phyloP scores from a whole-genome alignment of 2,797 vertebrate species.

The Notamacropus eugenii region DNA sequence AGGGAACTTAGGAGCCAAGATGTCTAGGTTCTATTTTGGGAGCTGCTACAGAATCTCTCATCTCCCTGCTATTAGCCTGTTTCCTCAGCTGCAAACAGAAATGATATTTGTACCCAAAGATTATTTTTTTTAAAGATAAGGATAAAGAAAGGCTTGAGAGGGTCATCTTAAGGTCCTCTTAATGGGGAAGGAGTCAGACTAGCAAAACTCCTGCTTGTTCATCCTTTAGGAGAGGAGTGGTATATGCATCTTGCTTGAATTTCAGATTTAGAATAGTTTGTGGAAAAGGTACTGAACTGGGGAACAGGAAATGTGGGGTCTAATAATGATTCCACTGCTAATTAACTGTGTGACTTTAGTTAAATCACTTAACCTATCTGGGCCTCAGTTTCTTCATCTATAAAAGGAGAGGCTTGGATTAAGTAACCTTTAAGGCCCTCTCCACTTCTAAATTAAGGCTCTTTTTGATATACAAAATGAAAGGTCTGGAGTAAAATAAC shows the following conservation, averaged over 20 bases:
- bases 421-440: background rate
- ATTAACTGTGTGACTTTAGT: background rate
- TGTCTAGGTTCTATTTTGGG: constrained; percentile 51
- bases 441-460: background rate
- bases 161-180: background rate
- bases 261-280: background rate
- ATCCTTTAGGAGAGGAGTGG: background rate
- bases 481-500: background rate
- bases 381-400: background rate
- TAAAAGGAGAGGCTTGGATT: background rate
- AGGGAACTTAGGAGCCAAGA: background rate
- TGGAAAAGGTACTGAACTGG: background rate
- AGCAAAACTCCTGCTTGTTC: background rate
- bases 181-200: background rate
- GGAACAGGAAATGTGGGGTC: background rate
- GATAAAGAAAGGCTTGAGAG: background rate
- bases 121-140: background rate
- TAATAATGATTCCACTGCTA: background rate
- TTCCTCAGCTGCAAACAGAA: constrained; percentile 54
- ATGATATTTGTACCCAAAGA: background rate
- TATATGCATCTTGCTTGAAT: background rate
- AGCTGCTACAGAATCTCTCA: constrained; percentile 42
- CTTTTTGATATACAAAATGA: background rate
- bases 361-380: background rate
- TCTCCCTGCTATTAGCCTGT: constrained; percentile 59